Evolutionary conservation across 2,888 invertebrate species (phyloP), one percentile per base, ranked within the genome.

Genomic region (Eilema depressum): DNA sequence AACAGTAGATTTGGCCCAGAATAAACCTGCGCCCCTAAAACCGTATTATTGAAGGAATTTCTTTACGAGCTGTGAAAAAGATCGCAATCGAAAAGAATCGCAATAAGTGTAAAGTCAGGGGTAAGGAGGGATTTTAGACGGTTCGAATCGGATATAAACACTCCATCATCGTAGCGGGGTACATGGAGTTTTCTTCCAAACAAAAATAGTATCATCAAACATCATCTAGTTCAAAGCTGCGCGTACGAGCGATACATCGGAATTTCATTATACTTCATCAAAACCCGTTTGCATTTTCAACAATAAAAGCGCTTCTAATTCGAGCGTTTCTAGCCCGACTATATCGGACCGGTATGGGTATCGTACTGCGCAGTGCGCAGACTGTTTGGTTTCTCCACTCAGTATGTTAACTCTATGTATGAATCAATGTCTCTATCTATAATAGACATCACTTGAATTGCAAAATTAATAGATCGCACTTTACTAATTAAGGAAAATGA

Each of bases 281-380:
- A 41, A 53, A 53, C 53, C 53, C 8, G 53, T 53, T 53, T n/a
- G 53, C 53, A n/a, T 53, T 53, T 53, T n/a, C 53, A 53, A 53
- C n/a, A 53, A n/a, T 53, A 53, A 53, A 47, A 20, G 53, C 53
- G n/a, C 53, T 53, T 53, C 20, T 53, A 53, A 53, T 53, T 53
- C 53, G 20, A 53, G 53, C 53, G n/a, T 53, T 53, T 53, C n/a
- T 53, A 53, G n/a, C 53, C n/a, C 10, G n/a, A 53, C n/a, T 12
- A 20, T 53, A 8, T n/a, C 20, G 7, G n/a, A 20, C 53, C 53
- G 3, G n/a, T 53, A n/a, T 53, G 53, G n/a, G 8, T 53, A n/a
- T 47, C 20, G 20, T 41, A 53, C 53, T 53, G 53, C 53, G 47
- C 20, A 20, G 5, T 1, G n/a, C n/a, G n/a, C n/a, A n/a, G 20